Evolutionary conservation across 30 jellyfish, hydroid and myxozoan genomes (phyloP), one percentile per base, ranked within the genome.

Genomic region (Aurelia sp.): DNA sequence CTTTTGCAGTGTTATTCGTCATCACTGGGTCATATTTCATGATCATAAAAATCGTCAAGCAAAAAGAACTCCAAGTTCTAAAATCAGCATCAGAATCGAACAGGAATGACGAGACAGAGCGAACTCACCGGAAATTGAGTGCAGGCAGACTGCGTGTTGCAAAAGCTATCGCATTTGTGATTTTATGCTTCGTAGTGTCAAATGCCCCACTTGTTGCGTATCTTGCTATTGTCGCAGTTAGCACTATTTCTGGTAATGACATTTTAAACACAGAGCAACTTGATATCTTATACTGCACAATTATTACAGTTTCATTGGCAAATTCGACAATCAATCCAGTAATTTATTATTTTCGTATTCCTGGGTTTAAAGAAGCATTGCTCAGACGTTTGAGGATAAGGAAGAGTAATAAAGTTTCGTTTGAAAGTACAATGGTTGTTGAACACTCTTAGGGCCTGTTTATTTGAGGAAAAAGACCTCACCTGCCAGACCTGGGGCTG

Each of bases 291-390:
- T 88, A 88, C 47, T 74, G 72, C 10, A 22, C 71, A 22, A 74
- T 60, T 3, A 22, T 79, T 16, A 77, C 91, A 13, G 21, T 78
- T 9, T 67, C 90, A 12, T 18, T 88, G 90, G 47, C 74, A 63
- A 93, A 93, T 72, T 87, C 98, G 17, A 57, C 73, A 24, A 82
- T 93, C 73, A 93, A 93, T 71, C 97, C 98, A 4, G 44, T 90
- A 27, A 93, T 93, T 19, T 93, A 93, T 41, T 93, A 87, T 72
- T 75, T 64, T 53, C 90, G 93, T 41, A 82, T 77, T 40, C 96
- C 96, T 41, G 92, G 88, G 3, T 78, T 93, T 67, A 67, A 63
- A 48, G 47, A 61, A 40, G 48, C 68, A 69, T 22, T 84, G 63
- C 67, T 55, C 5, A 59, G 82, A 72, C 76, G 38, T 53, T 47